These are phyloP conservation scores for Pempheris klunzingeri DNA, from an alignment of 2,797 vertebrate genomes.

Conservation along the genomic window DNA sequence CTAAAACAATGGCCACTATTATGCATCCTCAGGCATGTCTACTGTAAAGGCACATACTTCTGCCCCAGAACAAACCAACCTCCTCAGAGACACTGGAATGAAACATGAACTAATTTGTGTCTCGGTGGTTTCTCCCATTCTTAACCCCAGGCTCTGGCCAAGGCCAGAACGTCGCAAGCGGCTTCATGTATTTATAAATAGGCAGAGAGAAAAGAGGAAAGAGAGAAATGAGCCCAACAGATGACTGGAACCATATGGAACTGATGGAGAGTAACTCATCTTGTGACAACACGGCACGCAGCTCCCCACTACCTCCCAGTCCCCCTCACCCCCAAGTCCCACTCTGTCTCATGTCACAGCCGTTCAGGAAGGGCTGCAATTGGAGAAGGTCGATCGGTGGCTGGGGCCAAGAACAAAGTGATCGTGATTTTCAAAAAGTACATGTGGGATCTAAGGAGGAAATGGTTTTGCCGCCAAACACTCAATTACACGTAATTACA, in stretches of 20 bases:
- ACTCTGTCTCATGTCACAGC: constrained; percentile 78
- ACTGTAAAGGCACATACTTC: constrained; percentile 48
- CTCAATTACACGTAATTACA: constrained; percentile 85
- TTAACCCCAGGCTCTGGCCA: constrained; percentile 66
- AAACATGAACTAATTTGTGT: constrained; percentile 76
- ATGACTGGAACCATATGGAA: constrained; percentile 82
- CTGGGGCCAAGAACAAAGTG: constrained; percentile 82
- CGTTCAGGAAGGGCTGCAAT: constrained; percentile 79
- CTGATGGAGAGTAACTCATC: constrained; percentile 73
- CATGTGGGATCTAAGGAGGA: constrained; percentile 79
- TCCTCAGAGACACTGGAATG: constrained; percentile 69
- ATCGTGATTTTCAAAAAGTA: constrained; percentile 79
- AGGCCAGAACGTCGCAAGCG: constrained; percentile 54
- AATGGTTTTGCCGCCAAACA: constrained; percentile 83
- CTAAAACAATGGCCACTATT: constrained; percentile 67
- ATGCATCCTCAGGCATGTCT: constrained; percentile 57
- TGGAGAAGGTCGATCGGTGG: constrained; percentile 82
- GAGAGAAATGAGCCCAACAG: constrained; percentile 62
- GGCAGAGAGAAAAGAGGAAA: constrained; percentile 61
- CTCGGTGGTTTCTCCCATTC: constrained; percentile 74
- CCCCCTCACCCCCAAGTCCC: constrained; percentile 41
- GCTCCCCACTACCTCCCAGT: constrained; percentile 9
- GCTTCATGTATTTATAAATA: constrained; percentile 75
- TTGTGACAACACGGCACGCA: constrained; percentile 73
- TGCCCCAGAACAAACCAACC: constrained; percentile 62